Evolutionary conservation across 1,140 invertebrate genomes (phyloP).

Genomic region (Plutomurus gul): DNA sequence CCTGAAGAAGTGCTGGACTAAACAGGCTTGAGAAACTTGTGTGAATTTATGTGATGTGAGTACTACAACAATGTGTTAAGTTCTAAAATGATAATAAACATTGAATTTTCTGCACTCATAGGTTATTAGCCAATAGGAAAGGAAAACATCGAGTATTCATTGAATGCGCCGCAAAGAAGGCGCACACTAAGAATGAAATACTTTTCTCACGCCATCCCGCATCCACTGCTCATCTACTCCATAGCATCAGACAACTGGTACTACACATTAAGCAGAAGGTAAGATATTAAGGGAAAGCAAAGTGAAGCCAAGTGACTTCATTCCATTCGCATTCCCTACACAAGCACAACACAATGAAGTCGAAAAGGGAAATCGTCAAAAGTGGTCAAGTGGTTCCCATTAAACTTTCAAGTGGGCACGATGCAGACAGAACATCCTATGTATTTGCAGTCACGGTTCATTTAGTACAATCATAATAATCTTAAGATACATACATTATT

Average conservation of each 20-base stretch:
- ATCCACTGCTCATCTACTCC: background rate
- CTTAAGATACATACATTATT: background rate
- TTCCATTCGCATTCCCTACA: slow-evolving; percentile 4
- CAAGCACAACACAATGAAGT: background rate
- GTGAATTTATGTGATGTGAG: too few relatives aligned
- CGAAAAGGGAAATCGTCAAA: slow-evolving; percentile 11
- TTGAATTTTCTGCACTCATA: too few relatives aligned
- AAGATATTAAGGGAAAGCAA: background rate
- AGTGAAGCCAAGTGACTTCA: background rate
- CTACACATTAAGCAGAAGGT: too few relatives aligned
- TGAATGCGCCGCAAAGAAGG: too few relatives aligned
- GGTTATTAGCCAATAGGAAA: too few relatives aligned
- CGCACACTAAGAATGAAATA: slow-evolving; percentile 5
- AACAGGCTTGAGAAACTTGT: too few relatives aligned
- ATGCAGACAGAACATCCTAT: background rate
- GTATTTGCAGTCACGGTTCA: background rate
- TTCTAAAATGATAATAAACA: background rate
- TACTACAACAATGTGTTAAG: too few relatives aligned
- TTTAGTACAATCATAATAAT: background rate
- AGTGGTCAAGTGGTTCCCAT: slow-evolving; percentile 27
- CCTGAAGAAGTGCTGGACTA: too few relatives aligned
- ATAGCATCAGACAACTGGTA: too few relatives aligned
- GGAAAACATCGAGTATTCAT: too few relatives aligned
- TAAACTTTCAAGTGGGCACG: background rate
- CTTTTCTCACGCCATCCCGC: slow-evolving; percentile 2